Evolutionary conservation across 30 jellyfish, hydroid and myxozoan species (phyloP), one percentile per base, ranked within the genome.

Genomic region (Clytia hemisphaerica): DNA sequence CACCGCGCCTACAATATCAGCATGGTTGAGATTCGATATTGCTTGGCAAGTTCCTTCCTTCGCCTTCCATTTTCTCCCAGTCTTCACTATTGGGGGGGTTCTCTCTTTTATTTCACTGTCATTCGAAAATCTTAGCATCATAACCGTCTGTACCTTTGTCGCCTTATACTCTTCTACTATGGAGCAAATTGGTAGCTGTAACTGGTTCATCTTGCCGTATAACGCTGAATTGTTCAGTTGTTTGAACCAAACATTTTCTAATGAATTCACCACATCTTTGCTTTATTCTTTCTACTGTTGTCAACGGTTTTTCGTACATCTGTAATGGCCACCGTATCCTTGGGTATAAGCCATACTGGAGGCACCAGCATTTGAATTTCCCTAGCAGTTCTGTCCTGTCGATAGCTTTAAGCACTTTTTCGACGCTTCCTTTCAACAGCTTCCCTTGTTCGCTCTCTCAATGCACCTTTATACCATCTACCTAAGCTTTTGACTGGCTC

Each of bases 151-250:
- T n/a, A n/a, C n/a, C n/a, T n/a, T n/a, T n/a, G n/a, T n/a, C n/a
- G n/a, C n/a, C 25, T 33, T 21, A 6, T 51, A 51, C 66, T 51
- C 9, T 51, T 33, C 66, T 21, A 6, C 36, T 10, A 15, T 51
- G 18, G 66, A 15, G 25, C 25, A 51, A 9, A 15, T 51, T 33
- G 25, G 26, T 19, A 51, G n/a, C n/a, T n/a, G n/a, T n/a, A n/a
- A n/a, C n/a, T n/a, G n/a, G n/a, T n/a, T n/a, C n/a, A n/a, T n/a
- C 18, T 51, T 15, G 66, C 18, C 18, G 66, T 51, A 51, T 33
- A 51, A 33, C 18, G 66, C 66, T 51, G 66, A 51, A 33, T 51
- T 51, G 66, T 51, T 51, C 66, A 51, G 18, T 51, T 33, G 25
- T 25, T 15, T 6, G 66, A 15, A 25, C 66, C 25, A 21, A 51